Conservation (phyloP, 2,113 vertebrate species). For the Arenaria interpres region DNA sequence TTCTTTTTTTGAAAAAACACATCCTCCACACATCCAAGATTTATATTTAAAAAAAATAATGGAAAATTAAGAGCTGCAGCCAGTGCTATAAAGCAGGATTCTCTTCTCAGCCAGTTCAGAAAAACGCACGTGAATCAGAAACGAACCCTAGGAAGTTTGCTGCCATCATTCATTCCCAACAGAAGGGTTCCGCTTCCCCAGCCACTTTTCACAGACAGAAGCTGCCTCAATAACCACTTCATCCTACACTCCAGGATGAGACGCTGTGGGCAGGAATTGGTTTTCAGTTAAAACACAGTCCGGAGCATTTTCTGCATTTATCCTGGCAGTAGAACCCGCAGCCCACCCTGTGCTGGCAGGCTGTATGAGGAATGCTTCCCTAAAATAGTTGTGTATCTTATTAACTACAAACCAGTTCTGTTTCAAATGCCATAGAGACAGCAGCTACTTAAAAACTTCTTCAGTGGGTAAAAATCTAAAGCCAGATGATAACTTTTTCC, state of each 20-base stretch:
- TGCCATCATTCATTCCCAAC: neutral
- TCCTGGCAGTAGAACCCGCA: neutral
- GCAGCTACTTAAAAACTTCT: neutral
- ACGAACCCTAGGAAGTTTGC: neutral
- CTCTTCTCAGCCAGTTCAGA: neutral
- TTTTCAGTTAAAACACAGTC: neutral
- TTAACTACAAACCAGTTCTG: neutral
- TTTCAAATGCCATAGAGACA: neutral
- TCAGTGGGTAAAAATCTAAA: neutral
- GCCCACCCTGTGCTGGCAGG: neutral
- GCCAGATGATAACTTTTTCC: neutral
- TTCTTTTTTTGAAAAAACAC: neutral
- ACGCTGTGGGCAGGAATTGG: neutral
- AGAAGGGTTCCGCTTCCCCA: neutral
- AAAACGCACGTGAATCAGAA: neutral
- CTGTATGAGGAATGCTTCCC: neutral
- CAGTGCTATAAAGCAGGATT: neutral
- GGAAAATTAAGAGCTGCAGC: neutral
- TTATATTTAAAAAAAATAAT: neutral
- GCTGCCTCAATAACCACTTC: neutral
- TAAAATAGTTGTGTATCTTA: neutral
- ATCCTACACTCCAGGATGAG: neutral
- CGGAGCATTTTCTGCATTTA: neutral
- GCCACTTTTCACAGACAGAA: neutral
- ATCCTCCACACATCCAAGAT: neutral